These are phyloP conservation scores for Periphyllus acericola DNA, from an alignment of 2,888 invertebrate genomes.

Conservation along the genomic window DNA sequence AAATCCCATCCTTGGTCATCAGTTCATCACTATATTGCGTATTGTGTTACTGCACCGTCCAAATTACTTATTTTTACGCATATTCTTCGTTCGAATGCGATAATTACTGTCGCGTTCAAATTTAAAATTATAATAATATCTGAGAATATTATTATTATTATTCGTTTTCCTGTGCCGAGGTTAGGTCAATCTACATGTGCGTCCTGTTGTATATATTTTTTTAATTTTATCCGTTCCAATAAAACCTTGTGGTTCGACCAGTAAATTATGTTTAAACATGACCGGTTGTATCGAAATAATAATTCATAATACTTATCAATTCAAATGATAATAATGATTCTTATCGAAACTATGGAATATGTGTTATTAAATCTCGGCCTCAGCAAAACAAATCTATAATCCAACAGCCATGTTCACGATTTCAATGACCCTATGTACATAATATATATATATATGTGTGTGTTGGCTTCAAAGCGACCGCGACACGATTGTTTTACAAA, in stretches of 20 bases:
- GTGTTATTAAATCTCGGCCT: conserved; percentile 1
- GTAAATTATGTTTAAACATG: not conserved
- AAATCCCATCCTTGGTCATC: no score
- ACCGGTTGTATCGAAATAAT: not conserved
- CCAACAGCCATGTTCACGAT: not conserved
- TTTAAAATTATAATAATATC: not conserved
- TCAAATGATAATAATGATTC: not conserved
- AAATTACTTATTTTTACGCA: not conserved
- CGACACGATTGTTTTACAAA: not conserved
- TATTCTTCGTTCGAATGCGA: not conserved
- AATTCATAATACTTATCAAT: not conserved
- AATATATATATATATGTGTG: no score
- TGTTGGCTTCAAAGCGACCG: not conserved
- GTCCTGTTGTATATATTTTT: not conserved
- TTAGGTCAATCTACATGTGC: not conserved
- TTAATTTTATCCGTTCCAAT: not conserved
- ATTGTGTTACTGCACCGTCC: not conserved
- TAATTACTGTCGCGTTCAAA: not conserved
- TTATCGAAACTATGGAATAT: not conserved
- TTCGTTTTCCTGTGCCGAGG: not conserved
- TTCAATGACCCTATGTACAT: not conserved
- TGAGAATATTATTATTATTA: no score
- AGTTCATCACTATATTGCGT: no score
- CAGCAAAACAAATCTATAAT: not conserved
- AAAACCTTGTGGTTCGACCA: not conserved